These are phyloP conservation scores for Cosmia trapezina DNA, from an alignment of 2,888 invertebrate species.

Conservation along the genomic window DNA sequence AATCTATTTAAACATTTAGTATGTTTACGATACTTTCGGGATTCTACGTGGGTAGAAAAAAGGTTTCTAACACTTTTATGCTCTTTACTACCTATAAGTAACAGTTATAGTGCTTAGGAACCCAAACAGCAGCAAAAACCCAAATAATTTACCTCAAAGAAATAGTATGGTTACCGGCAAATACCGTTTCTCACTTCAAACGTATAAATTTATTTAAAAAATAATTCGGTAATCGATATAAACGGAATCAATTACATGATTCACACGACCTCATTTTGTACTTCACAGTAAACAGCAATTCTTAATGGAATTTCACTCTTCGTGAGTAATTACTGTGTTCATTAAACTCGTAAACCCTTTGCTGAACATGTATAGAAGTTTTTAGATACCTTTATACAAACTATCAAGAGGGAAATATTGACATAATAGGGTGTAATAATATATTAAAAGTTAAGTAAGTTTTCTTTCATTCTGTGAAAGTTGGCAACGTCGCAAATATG, in stretches of 20 bases:
- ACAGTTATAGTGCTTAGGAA: slow-evolving; percentile 19
- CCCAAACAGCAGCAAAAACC: neutral
- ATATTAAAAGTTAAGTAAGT: neutral
- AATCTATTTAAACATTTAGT: slow-evolving; percentile 38
- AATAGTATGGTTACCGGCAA: neutral
- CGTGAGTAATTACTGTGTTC: slow-evolving; percentile 37
- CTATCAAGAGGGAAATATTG: neutral
- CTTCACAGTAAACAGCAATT: slow-evolving; percentile 31
- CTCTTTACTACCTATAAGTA: slow-evolving; percentile 18
- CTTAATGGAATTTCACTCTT: slow-evolving; percentile 33
- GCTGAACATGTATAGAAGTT: neutral
- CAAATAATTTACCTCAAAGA: slow-evolving; percentile 1
- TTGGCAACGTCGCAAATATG: neutral
- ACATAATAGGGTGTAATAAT: too few species aligned
- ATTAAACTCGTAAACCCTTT: slow-evolving; percentile 16
- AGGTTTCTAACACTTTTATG: slow-evolving; percentile 36
- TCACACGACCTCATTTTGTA: slow-evolving; percentile 33
- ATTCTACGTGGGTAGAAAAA: slow-evolving; percentile 24
- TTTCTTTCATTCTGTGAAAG: neutral
- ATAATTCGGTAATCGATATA: slow-evolving; percentile 18
- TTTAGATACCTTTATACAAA: slow-evolving; percentile 4
- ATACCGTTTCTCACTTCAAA: slow-evolving; percentile 4
- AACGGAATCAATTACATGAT: slow-evolving; percentile 33
- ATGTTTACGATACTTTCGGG: slow-evolving; percentile 34
- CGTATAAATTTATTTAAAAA: slow-evolving; percentile 14